Evolutionary conservation across 2,113 vertebrate species (phyloP).

Genomic region (Epinephelus fuscoguttatus): DNA sequence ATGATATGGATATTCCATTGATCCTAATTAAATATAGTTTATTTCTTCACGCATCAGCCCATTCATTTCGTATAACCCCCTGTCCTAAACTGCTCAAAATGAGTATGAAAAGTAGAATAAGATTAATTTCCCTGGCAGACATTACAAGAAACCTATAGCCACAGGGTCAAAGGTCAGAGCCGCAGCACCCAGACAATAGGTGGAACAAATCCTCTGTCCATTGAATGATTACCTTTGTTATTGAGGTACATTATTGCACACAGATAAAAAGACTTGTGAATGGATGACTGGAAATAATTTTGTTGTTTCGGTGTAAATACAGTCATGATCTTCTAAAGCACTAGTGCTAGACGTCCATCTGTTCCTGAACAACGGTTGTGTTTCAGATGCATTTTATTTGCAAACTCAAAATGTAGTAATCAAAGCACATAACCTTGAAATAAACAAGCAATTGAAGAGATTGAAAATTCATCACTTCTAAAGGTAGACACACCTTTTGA

Average conservation of each 20-base stretch:
- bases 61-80: neutral
- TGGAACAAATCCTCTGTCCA: slow-evolving; percentile 33
- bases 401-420: neutral
- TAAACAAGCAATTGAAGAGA: neutral
- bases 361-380: neutral
- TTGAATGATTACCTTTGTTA: slow-evolving; percentile 18
- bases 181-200: slow-evolving; percentile 13
- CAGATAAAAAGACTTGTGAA: neutral
- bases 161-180: slow-evolving; percentile 53
- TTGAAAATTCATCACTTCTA: neutral
- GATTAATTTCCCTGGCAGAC: slow-evolving; percentile 42
- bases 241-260: neutral
- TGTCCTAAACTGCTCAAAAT: neutral
- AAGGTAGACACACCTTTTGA: too few relatives aligned
- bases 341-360: too few relatives aligned
- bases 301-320: neutral
- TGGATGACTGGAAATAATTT: neutral
- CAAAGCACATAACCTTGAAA: slow-evolving; percentile 23
- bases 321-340: neutral
- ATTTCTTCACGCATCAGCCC: neutral
- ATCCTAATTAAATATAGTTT: neutral
- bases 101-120: slow-evolving; percentile 11
- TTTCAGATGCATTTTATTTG: neutral
- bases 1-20: neutral
- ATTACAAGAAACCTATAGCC: slow-evolving; percentile 10